Percentiles rank a stretch among this genome's conserved stretches.
Evolutionary conservation across 1,140 invertebrate species (phyloP).

Genomic region (Aplysia californica): DNA sequence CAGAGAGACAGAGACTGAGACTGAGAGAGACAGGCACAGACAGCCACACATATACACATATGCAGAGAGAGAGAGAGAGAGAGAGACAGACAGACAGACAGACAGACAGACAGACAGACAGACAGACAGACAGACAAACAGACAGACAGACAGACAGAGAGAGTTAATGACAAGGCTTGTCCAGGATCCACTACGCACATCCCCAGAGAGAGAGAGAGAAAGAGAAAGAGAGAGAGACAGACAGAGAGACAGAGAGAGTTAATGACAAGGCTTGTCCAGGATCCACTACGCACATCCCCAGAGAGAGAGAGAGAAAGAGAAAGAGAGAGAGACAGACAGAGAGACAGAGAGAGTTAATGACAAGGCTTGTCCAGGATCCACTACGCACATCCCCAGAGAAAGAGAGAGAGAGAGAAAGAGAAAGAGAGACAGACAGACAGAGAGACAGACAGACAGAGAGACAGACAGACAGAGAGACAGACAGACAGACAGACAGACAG

Average conservation of each 20-base stretch:
- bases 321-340: constrained; percentile 8
- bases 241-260: neutral
- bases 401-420: neutral
- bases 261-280: too few relatives aligned
- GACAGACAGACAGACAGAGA: too few relatives aligned
- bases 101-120: constrained; percentile 1
- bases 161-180: too few relatives aligned
- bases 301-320: constrained; percentile 10
- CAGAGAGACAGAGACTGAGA: too few relatives aligned
- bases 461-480: neutral
- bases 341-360: neutral
- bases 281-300: too few relatives aligned
- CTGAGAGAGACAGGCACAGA: too few relatives aligned
- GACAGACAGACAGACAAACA: too few relatives aligned
- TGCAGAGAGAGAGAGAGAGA: too few relatives aligned
- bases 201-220: neutral
- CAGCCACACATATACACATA: too few relatives aligned
- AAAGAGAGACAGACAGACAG: neutral
- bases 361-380: neutral
- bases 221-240: too few relatives aligned
- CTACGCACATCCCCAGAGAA: neutral
- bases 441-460: neutral
- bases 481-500: neutral
- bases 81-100: too few relatives aligned
- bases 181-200: too few relatives aligned